These are phyloP conservation scores for Chouioia cunea DNA, from an alignment of 2,888 invertebrate genomes.

Conservation along the genomic window DNA sequence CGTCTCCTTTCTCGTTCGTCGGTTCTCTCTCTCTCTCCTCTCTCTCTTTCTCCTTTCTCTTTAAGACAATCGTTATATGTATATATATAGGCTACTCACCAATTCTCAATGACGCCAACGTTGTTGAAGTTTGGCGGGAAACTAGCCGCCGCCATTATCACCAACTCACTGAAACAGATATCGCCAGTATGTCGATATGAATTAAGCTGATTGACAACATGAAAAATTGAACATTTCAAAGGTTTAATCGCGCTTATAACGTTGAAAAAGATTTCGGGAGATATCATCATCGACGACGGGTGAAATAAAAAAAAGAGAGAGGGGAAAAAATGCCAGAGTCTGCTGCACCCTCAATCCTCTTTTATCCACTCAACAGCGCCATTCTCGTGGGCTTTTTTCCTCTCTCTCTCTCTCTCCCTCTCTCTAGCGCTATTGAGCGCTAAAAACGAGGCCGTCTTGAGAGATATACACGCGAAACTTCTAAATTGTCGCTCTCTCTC, in stretches of 20 bases:
- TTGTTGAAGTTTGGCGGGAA: slow-evolving; percentile 65
- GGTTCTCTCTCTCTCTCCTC: slow-evolving; percentile 6
- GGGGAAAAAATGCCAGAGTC: slow-evolving; percentile 18
- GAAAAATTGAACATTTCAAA: too few species aligned
- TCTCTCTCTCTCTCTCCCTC: slow-evolving; percentile 1
- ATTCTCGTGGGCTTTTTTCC: slow-evolving; percentile 24
- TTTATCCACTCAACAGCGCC: slow-evolving; percentile 47
- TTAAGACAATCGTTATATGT: not conserved
- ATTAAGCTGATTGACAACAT: too few species aligned
- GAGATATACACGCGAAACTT: slow-evolving; percentile 22
- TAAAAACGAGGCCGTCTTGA: slow-evolving; percentile 47
- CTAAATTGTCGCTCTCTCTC: slow-evolving; percentile 42
- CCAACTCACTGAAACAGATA: slow-evolving; percentile 55
- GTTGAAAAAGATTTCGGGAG: not conserved
- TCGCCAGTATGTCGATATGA: not conserved
- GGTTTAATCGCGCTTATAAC: too few species aligned
- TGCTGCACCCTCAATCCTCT: slow-evolving; percentile 41
- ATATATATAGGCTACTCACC: slow-evolving; percentile 58
- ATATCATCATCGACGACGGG: slow-evolving; percentile 37
- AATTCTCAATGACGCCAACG: slow-evolving; percentile 66
- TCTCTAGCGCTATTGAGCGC: slow-evolving; percentile 41
- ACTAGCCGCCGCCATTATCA: slow-evolving; percentile 64
- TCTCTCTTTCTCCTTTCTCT: not conserved
- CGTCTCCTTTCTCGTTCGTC: not conserved
- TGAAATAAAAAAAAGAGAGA: not conserved